phyloP scores from a whole-genome alignment of 2,888 invertebrate species.

The Acrobasis consociella region DNA sequence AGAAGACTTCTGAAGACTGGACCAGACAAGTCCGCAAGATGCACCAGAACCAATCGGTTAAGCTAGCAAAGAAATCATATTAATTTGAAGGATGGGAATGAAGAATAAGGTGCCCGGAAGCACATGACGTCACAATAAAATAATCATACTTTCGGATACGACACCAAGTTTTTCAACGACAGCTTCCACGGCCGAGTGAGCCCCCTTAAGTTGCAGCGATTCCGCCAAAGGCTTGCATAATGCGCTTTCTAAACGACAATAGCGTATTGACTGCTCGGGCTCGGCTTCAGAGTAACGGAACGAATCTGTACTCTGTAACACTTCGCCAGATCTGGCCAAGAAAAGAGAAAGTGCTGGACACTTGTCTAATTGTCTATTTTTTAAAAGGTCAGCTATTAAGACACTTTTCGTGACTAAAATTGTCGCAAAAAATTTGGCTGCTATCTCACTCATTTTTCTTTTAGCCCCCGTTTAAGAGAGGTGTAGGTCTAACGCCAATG shows the following conservation, averaged over 20 bases:
- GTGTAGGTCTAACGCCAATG: too few species aligned
- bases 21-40: too few species aligned
- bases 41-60: too few species aligned
- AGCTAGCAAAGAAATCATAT: too few species aligned
- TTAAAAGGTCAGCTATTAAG: conserved; percentile 4
- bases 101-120: too few species aligned
- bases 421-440: too few species aligned
- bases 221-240: conserved; percentile 36
- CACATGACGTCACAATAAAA: neutral
- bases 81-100: too few species aligned
- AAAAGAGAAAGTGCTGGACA: conserved; percentile 26
- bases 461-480: too few species aligned
- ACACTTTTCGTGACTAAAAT: neutral
- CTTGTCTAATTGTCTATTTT: neutral
- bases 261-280: conserved; percentile 31
- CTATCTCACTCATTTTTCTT: too few species aligned
- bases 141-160: neutral
- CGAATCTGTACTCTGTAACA: conserved; percentile 37
- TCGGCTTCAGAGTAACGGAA: conserved; percentile 36
- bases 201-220: conserved; percentile 19
- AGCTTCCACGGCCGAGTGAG: conserved; percentile 6
- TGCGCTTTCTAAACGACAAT: conserved; percentile 39
- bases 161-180: neutral
- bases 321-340: conserved; percentile 31
- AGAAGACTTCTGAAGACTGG: too few species aligned